phyloP scores from a whole-genome alignment of 2,888 invertebrate species.

The Hyalella azteca region DNA sequence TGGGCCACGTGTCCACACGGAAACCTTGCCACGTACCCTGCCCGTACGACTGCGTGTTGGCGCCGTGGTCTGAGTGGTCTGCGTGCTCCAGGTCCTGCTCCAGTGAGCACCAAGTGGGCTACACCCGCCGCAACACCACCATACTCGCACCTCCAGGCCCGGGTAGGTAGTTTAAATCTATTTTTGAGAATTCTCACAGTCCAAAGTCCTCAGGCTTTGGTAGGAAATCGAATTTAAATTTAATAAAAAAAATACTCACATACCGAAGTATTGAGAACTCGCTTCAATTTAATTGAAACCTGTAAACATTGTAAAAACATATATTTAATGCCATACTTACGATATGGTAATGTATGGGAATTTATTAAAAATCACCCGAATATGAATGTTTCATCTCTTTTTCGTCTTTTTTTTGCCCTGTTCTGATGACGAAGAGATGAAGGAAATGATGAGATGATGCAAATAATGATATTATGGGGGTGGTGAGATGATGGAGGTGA shows the following conservation, averaged over 20 bases:
- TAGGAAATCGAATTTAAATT: not conserved
- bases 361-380: too few relatives aligned
- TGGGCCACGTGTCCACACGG: conserved; percentile 57
- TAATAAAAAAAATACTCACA: not conserved
- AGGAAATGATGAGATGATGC: too few relatives aligned
- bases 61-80: conserved; percentile 61
- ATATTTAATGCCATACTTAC: not conserved
- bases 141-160: conserved; percentile 63
- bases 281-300: not conserved
- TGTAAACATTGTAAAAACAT: not conserved
- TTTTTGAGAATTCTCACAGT: not conserved
- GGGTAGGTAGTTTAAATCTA: conserved; percentile 59
- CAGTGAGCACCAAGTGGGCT: conserved; percentile 48
- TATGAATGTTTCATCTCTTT: too few relatives aligned
- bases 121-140: conserved; percentile 62
- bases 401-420: too few relatives aligned
- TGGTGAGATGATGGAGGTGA: too few relatives aligned
- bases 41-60: conserved; percentile 62
- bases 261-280: not conserved
- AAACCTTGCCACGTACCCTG: conserved; percentile 61
- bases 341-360: not conserved
- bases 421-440: too few relatives aligned
- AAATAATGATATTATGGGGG: too few relatives aligned
- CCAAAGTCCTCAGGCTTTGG: not conserved
- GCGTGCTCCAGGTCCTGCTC: conserved; percentile 51